phyloP scores from a whole-genome alignment of 2,888 invertebrate genomes.

The Parnassius apollo region DNA sequence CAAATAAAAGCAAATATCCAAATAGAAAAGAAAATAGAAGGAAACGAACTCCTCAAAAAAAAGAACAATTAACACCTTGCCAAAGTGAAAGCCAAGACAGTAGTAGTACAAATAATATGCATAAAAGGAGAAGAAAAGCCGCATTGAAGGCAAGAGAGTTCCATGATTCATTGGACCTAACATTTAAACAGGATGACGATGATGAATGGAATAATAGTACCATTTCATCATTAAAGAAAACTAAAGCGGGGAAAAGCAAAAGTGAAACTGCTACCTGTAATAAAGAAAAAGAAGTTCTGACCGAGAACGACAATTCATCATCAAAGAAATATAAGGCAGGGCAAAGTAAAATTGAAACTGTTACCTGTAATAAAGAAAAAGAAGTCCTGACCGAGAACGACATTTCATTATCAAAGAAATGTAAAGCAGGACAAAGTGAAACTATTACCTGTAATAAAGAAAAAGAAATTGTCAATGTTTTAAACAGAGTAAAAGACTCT shows the following conservation, averaged over 20 bases:
- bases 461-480: not conserved
- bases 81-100: not conserved
- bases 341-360: not conserved
- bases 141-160: constrained; percentile 32
- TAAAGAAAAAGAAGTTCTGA: not conserved
- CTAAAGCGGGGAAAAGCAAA: constrained; percentile 7
- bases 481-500: no score
- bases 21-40: not conserved
- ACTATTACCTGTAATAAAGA: not conserved
- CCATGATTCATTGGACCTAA: constrained; percentile 30
- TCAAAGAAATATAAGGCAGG: constrained; percentile 7
- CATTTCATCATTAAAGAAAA: not conserved
- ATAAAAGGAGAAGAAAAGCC: not conserved
- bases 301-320: constrained; percentile 13
- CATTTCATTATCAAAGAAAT: not conserved
- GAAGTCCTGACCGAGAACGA: constrained; percentile 11
- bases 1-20: not conserved
- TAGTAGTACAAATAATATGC: not conserved
- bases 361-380: not conserved
- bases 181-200: constrained; percentile 32
- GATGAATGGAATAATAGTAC: constrained; percentile 25
- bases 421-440: constrained; percentile 7
- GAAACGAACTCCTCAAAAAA: not conserved
- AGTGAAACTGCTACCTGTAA: not conserved
- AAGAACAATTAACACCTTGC: not conserved